These are phyloP conservation scores for Onychomys arenicola DNA, from an alignment of 2,797 vertebrate genomes.

Conservation along the genomic window DNA sequence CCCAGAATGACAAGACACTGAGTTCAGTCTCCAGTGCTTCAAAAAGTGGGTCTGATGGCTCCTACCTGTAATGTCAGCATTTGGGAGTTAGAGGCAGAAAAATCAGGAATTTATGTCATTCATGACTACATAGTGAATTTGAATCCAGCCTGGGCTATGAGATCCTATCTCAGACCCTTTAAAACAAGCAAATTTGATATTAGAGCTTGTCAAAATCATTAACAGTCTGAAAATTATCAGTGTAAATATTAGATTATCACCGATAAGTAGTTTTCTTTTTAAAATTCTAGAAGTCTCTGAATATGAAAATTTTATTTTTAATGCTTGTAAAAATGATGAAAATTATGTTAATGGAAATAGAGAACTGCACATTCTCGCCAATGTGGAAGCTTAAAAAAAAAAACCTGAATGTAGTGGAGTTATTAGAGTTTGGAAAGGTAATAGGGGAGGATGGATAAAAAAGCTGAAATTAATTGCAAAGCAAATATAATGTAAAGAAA, in stretches of 20 bases:
- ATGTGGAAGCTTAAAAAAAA: not conserved
- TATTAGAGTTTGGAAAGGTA: not conserved
- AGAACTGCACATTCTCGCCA: not conserved
- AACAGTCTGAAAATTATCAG: not conserved
- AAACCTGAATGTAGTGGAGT: not conserved
- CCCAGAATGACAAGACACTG: not conserved
- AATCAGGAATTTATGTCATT: not conserved
- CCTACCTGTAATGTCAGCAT: not conserved
- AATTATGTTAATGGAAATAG: not conserved
- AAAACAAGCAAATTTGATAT: not conserved
- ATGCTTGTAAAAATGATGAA: slow-evolving; percentile 8
- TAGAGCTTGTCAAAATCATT: not conserved
- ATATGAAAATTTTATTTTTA: slow-evolving; percentile 1
- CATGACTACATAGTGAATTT: not conserved
- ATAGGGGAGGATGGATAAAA: too few relatives aligned
- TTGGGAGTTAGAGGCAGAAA: not conserved
- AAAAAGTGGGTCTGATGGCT: not conserved
- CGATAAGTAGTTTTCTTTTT: slow-evolving; percentile 33
- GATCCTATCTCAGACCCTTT: not conserved
- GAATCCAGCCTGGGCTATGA: not conserved
- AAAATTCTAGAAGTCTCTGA: not conserved
- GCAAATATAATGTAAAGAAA: not conserved
- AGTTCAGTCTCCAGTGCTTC: not conserved
- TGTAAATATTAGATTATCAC: not conserved
- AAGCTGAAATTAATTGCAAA: not conserved